These are phyloP conservation scores for Odiellus spinosus DNA, from an alignment of 2,888 invertebrate species.

Conservation along the genomic window DNA sequence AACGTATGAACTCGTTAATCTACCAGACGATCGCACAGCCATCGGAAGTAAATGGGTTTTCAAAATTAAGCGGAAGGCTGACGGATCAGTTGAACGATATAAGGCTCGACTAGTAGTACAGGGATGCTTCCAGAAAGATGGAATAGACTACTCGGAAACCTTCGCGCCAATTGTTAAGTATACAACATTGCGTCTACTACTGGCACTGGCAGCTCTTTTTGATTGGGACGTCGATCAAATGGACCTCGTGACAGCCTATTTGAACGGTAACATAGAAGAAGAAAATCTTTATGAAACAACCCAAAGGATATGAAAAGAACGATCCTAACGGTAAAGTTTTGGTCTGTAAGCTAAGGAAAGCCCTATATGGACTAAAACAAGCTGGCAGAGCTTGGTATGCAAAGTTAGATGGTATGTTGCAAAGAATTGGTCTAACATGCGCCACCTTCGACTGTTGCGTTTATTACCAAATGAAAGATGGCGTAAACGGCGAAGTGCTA, in stretches of 20 bases:
- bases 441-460: constrained; percentile 11
- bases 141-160: constrained; percentile 20
- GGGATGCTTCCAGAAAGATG: constrained; percentile 16
- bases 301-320: constrained; percentile 14
- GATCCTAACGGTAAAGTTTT: constrained; percentile 16
- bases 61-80: constrained; percentile 14
- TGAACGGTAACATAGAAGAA: constrained; percentile 17
- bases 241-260: constrained; percentile 19
- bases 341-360: constrained; percentile 15
- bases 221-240: constrained; percentile 15
- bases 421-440: constrained; percentile 9
- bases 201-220: constrained; percentile 13
- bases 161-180: constrained; percentile 18
- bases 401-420: constrained; percentile 8
- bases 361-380: constrained; percentile 18
- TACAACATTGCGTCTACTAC: constrained; percentile 14
- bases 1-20: constrained; percentile 11
- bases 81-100: constrained; percentile 16
- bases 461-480: background rate
- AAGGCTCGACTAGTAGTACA: constrained; percentile 20
- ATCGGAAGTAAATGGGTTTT: constrained; percentile 21
- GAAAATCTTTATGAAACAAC: constrained; percentile 19
- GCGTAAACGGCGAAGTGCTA: background rate
- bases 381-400: constrained; percentile 18
- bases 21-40: constrained; percentile 11